phyloP scores from a whole-genome alignment of 2,888 invertebrate species.

The Drosophila ustulata region DNA sequence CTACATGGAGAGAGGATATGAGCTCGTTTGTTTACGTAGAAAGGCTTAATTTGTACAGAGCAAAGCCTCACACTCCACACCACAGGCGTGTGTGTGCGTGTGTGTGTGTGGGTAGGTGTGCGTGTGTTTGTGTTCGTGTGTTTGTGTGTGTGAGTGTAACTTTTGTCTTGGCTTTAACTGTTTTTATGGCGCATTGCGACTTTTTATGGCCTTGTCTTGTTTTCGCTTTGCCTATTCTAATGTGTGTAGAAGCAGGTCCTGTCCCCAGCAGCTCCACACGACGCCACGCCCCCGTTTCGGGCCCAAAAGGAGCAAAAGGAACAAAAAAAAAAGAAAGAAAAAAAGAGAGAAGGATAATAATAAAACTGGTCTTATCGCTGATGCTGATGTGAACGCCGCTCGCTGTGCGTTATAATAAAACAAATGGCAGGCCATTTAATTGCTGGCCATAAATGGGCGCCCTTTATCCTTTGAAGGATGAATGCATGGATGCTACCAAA shows the following conservation, averaged over 20 bases:
- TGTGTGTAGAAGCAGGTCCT: conserved; percentile 61
- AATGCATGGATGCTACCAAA: conserved; percentile 62
- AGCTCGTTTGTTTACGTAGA: conserved; percentile 76
- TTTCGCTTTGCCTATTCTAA: conserved; percentile 75
- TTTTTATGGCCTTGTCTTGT: conserved; percentile 80
- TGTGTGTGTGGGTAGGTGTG: conserved; percentile 23
- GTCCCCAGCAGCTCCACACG: conserved; percentile 24
- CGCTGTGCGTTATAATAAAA: conserved; percentile 77
- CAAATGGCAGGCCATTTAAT: conserved; percentile 83
- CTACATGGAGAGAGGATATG: conserved; percentile 62
- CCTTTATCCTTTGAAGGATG: conserved; percentile 72
- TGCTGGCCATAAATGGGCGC: conserved; percentile 82
- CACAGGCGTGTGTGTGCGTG: conserved; percentile 7
- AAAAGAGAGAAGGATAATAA: conserved; percentile 75
- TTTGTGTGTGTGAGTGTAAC: conserved; percentile 49
- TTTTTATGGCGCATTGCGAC: conserved; percentile 80
- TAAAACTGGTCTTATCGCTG: conserved; percentile 76
- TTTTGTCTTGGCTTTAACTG: conserved; percentile 81
- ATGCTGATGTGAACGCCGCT: conserved; percentile 70
- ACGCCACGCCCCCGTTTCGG: conserved; percentile 40
- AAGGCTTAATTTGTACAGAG: conserved; percentile 79
- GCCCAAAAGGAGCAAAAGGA: conserved; percentile 12
- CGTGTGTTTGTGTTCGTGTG: conserved; percentile 26
- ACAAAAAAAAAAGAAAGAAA: conserved; percentile 34
- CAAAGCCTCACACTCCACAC: conserved; percentile 29